Evolutionary conservation across 2,113 vertebrate species (phyloP), one percentile per base, ranked within the genome.

Genomic region (Mixornis gularis): DNA sequence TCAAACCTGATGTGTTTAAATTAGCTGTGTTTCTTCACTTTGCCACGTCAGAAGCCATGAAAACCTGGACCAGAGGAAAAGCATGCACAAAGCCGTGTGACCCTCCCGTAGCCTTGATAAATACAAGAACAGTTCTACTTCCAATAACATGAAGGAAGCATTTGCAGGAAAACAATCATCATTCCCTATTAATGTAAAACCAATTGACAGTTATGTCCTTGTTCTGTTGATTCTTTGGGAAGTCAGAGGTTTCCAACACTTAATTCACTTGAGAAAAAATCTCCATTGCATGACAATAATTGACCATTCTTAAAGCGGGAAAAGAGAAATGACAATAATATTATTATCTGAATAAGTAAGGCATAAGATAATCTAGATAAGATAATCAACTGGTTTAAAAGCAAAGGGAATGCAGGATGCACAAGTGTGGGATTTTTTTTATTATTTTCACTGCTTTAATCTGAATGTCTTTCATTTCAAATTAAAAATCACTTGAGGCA

Each of bases 131-230:
- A 6, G 5, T 18, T 76, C 9, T 62, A 6, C 6, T 76, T 71
- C 19, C 17, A 63, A 25, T 40, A 41, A 34, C 2, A 7, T 6
- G 7, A 17, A 48, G 15, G 7, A 55, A 12, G 2, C 2, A 3
- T 52, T 84, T 66, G 10, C 16, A 56, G 18, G 34, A 36, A 19
- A 38, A 13, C 18, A 43, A 43, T 53, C 21, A 46, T 2, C 27
- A 49, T 41, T 40, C 19, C 5, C 44, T 78, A 19, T 14, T 52
- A 43, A 44, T 41, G 25, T 44, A 85, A 78, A 85, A 73, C 4
- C 12, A 41, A 3, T 22, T 70, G 26, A 65, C 10, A 63, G 2
- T 62, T 76, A 34, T 9, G 36, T 51, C 13, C 16, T 79, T 15
- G 3, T 62, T 34, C 30, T 77, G 9, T 27, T 74, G 34, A 53